Base-by-base conservation (phyloP, 2,888 invertebrate genomes). In the Fabriciana adippe region DNA sequence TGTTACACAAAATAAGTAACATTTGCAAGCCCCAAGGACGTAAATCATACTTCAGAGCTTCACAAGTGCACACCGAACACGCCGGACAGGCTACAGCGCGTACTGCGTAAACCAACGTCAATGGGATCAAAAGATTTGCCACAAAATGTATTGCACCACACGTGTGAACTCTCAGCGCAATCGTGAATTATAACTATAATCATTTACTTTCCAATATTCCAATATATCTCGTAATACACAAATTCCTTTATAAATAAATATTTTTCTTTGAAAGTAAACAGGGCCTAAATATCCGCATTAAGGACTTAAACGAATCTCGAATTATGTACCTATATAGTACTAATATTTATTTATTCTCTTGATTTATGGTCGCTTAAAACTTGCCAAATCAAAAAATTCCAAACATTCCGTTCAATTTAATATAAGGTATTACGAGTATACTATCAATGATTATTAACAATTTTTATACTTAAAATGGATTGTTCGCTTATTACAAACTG, bases 71-170 rank as follows among this genome's bases (percentile, higher is more conserved):
- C 8, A 41, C 67, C 66, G 56, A 70, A 65, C 70, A 35, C 16
- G 16, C 35, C 4, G 16, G 16, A 18, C 50, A 35, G 15, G 11
- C 8, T 41, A 35, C 50, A 61, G 18, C 50, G 60, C 61, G 50
- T 16, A 61, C 31, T 21, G 15, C 53, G 64, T 76, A 75, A 76
- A 78, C 79, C 73, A 70, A 71, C 74, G 74, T 74, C 75, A 75
- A 78, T 75, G 73, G 80, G 81, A 83, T 82, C 83, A 80, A 81
- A 80, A 81, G 81, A 80, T 83, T 80, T 76, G 75, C 76, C 69
- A 75, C 75, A 71, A 78, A 76, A 78, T 73, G 77, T 74, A 78
- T 75, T 73, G 69, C 77, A 68, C 67, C 74, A 74, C 79, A 82
- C 83, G 80, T 81, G 82, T 76, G 76, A 76, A 77, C 73, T 80